Percentiles rank a stretch among this genome's conserved stretches.
These are phyloP conservation scores for Amphilophus citrinellus DNA, from an alignment of 2,113 vertebrate species.

Conservation along the genomic window DNA sequence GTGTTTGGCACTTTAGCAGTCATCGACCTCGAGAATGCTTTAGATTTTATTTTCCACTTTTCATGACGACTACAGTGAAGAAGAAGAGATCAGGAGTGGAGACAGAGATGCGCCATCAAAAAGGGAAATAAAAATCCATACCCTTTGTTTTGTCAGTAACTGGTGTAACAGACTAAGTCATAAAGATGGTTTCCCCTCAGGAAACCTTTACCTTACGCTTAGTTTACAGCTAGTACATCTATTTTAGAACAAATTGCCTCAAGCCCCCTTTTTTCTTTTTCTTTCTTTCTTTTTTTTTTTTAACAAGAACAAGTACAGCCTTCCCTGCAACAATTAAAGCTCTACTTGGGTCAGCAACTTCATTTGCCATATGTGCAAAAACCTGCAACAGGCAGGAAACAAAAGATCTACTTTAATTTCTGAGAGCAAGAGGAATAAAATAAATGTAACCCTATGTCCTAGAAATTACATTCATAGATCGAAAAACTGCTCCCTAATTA, in stretches of 20 bases:
- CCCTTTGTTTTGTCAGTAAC: slow-evolving; percentile 13
- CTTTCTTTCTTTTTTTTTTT: not conserved
- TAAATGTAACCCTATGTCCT: not conserved
- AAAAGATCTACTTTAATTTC: not conserved
- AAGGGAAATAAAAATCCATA: slow-evolving; percentile 10
- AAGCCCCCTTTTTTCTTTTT: not conserved
- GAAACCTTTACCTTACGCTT: not conserved
- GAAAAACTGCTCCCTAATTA: not conserved
- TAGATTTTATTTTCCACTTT: slow-evolving; percentile 30
- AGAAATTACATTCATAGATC: slow-evolving; percentile 1
- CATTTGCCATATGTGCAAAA: not conserved
- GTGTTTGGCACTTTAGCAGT: slow-evolving; percentile 21
- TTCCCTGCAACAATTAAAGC: not conserved
- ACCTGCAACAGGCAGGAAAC: not conserved
- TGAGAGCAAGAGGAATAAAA: not conserved
- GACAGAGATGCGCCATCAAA: slow-evolving; percentile 1
- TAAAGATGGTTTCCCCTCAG: not conserved
- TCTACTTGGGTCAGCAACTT: not conserved
- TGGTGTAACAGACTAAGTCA: not conserved
- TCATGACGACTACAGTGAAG: slow-evolving; percentile 6
- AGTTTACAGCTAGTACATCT: not conserved
- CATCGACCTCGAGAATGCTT: slow-evolving; percentile 9
- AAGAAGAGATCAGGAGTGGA: not conserved
- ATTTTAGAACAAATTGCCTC: slow-evolving; percentile 7
- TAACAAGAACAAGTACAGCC: not conserved